phyloP scores from a whole-genome alignment of 2,888 invertebrate genomes.

The Lepidochrysops patricia region DNA sequence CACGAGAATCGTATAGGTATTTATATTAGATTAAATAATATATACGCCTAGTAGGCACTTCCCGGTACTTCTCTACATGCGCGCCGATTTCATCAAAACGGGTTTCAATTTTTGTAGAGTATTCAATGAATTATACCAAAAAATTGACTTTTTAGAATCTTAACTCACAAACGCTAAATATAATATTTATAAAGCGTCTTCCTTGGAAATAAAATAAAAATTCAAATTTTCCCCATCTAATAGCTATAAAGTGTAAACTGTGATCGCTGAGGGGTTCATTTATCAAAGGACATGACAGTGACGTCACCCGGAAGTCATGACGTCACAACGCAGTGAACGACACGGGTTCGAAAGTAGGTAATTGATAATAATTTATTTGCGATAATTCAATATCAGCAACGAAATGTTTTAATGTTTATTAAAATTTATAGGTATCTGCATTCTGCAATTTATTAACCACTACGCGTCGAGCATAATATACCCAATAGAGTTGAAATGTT shows the following conservation, averaged over 20 bases:
- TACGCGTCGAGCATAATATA: too few relatives aligned
- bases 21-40: too few relatives aligned
- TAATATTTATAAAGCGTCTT: not conserved
- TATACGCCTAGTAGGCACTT: too few relatives aligned
- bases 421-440: not conserved
- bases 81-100: too few relatives aligned
- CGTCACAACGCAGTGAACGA: conserved; percentile 26
- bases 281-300: conserved; percentile 35
- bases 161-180: too few relatives aligned
- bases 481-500: too few relatives aligned
- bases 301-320: conserved; percentile 24
- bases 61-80: too few relatives aligned
- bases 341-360: conserved; percentile 22
- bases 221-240: not conserved
- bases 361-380: conserved; percentile 29
- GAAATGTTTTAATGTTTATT: not conserved
- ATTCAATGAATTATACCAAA: too few relatives aligned
- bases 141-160: too few relatives aligned
- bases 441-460: too few relatives aligned
- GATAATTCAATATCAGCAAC: conserved; percentile 3
- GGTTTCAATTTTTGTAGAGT: too few relatives aligned
- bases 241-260: not conserved
- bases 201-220: not conserved
- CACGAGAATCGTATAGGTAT: too few relatives aligned
- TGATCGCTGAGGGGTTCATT: conserved; percentile 32